A percentile compares a stretch with the other conserved stretches of the same genome.
These are phyloP conservation scores for Aromia moschata DNA, from an alignment of 2,888 invertebrate species.

Conservation along the genomic window DNA sequence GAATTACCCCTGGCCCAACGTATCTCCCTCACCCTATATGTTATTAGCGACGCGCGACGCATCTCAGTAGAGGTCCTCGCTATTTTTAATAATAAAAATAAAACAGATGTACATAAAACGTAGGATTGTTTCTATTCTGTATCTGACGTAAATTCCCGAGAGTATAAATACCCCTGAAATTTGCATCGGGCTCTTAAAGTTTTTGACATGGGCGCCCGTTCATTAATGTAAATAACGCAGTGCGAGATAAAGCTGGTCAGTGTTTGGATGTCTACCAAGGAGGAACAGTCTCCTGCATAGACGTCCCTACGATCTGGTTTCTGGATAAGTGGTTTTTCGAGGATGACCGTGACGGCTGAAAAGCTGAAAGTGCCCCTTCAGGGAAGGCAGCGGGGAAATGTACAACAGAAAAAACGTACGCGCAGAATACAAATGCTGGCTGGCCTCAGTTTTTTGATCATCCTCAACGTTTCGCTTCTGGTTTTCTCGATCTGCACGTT, in stretches of 20 bases:
- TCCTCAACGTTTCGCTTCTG: conserved; percentile 22
- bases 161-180: conserved; percentile 8
- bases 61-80: background rate
- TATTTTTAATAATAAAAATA: conserved; percentile 8
- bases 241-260: conserved; percentile 30
- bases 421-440: background rate
- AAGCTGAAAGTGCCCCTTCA: conserved; percentile 17
- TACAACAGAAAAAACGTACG: background rate
- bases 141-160: conserved; percentile 3
- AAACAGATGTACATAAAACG: conserved; percentile 2
- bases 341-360: background rate
- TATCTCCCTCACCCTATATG: background rate
- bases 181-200: conserved; percentile 1
- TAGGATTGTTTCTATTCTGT: conserved; percentile 2
- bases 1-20: background rate
- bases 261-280: conserved; percentile 16
- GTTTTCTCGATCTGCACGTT: conserved; percentile 22
- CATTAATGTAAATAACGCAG: conserved; percentile 14
- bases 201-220: conserved; percentile 15
- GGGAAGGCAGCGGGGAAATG: background rate
- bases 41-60: background rate
- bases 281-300: conserved; percentile 6
- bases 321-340: background rate
- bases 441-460: conserved; percentile 21
- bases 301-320: background rate